Percentiles rank a stretch among this genome's conserved stretches.
Conservation (phyloP, 1,140 invertebrate species). For the Globodera ellingtonae region DNA sequence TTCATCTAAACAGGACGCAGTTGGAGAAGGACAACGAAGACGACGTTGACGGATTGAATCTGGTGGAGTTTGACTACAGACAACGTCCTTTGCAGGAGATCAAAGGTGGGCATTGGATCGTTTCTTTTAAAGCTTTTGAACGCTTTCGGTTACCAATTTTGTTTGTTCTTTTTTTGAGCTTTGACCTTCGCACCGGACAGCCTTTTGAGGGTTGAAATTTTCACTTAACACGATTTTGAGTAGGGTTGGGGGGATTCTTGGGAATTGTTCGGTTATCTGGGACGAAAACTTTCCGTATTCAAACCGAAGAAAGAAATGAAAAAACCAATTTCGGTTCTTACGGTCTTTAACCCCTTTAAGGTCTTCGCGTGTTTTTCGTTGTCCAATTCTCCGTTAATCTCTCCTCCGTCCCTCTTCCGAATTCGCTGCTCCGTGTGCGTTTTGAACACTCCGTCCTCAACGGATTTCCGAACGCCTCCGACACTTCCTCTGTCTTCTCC, state of each 20-base stretch:
- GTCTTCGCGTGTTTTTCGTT: not conserved
- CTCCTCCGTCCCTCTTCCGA: not conserved
- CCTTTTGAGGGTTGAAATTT: no score
- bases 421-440: slow-evolving; percentile 4
- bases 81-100: not conserved
- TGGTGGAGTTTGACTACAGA: slow-evolving; percentile 2
- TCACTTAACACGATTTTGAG: no score
- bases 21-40: not conserved
- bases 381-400: not conserved
- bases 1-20: not conserved
- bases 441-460: not conserved
- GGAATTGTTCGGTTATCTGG: no score
- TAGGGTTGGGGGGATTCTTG: not conserved
- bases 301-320: no score
- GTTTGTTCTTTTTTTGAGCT: not conserved
- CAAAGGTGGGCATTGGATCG: not conserved
- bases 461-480: not conserved
- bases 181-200: no score
- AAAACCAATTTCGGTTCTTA: no score
- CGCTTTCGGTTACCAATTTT: no score
- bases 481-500: not conserved
- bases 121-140: no score
- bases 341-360: not conserved
- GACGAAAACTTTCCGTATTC: not conserved
- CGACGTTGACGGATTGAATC: not conserved